phyloP scores from a whole-genome alignment of 1,140 invertebrate genomes.

The Eubasilissa regina region DNA sequence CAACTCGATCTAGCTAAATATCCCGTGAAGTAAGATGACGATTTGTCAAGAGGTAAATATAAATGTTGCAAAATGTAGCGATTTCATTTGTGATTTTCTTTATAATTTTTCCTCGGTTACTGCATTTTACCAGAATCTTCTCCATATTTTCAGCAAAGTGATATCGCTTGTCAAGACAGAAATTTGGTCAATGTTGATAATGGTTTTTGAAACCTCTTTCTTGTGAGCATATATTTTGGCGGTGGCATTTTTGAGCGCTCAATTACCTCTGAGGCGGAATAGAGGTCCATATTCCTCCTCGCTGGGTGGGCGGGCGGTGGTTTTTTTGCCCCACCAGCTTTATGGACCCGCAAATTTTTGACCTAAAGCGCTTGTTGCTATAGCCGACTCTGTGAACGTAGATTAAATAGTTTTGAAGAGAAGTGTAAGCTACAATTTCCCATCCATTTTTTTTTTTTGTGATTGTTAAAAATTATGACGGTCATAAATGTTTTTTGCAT shows the following conservation, averaged over 20 bases:
- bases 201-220: constrained; percentile 19
- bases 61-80: not conserved
- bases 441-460: too few relatives aligned
- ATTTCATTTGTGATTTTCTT: not conserved
- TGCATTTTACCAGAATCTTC: not conserved
- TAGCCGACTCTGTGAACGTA: too few relatives aligned
- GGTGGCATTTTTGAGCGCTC: constrained; percentile 56
- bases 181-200: not conserved
- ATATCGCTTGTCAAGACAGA: constrained; percentile 23
- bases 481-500: too few relatives aligned
- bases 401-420: too few relatives aligned
- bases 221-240: constrained; percentile 7
- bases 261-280: constrained; percentile 54
- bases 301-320: constrained; percentile 52
- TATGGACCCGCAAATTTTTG: constrained; percentile 15
- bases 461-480: too few relatives aligned
- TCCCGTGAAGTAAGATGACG: not conserved
- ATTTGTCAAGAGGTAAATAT: not conserved
- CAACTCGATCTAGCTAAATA: not conserved
- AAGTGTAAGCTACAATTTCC: too few relatives aligned
- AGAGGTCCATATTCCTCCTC: constrained; percentile 26
- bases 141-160: not conserved
- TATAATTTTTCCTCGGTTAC: not conserved
- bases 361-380: constrained; percentile 1
- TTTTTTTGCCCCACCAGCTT: constrained; percentile 34